Percentiles rank a stretch among this genome's conserved stretches.
phyloP scores from a whole-genome alignment of 92 coral and sea anemone genomes.

The Hydrozoanthus gracilis region DNA sequence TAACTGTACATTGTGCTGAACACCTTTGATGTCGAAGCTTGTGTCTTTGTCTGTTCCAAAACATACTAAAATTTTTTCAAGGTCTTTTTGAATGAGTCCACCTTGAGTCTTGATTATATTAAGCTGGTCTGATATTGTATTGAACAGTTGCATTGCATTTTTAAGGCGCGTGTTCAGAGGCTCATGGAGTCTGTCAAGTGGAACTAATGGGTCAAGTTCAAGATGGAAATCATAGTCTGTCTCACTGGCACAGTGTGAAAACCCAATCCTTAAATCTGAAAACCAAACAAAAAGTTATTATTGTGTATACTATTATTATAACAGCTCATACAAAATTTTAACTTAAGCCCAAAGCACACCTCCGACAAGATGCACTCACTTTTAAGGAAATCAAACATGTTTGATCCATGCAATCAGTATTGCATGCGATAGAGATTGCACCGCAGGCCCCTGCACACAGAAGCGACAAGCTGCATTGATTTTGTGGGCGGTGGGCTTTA shows the following conservation, averaged over 20 bases:
- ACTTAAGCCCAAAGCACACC: too few relatives aligned
- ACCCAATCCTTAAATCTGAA: conserved; percentile 93
- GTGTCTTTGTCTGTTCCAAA: conserved; percentile 69
- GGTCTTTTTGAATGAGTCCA: conserved; percentile 72
- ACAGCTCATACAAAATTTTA: too few relatives aligned
- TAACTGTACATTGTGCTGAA: conserved; percentile 79
- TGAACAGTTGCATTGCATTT: conserved; percentile 80
- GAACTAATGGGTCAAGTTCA: conserved; percentile 83
- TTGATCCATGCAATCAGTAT: too few relatives aligned
- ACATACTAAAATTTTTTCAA: conserved; percentile 68
- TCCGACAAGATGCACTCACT: too few relatives aligned
- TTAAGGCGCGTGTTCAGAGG: conserved; percentile 71
- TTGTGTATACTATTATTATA: too few relatives aligned
- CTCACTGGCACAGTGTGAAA: conserved; percentile 82
- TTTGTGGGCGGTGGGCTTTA: too few relatives aligned
- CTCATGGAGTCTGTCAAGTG: conserved; percentile 78
- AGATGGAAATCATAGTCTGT: conserved; percentile 91
- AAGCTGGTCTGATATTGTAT: conserved; percentile 79
- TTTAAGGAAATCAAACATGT: too few relatives aligned
- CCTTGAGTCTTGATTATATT: conserved; percentile 76
- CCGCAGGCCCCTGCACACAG: too few relatives aligned
- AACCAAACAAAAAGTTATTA: neutral
- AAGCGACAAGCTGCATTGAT: too few relatives aligned
- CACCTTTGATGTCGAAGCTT: conserved; percentile 73
- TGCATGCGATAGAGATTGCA: too few relatives aligned